Evolutionary conservation across 2,113 vertebrate species (phyloP), one percentile per base, ranked within the genome.

Genomic region (Pica pica): DNA sequence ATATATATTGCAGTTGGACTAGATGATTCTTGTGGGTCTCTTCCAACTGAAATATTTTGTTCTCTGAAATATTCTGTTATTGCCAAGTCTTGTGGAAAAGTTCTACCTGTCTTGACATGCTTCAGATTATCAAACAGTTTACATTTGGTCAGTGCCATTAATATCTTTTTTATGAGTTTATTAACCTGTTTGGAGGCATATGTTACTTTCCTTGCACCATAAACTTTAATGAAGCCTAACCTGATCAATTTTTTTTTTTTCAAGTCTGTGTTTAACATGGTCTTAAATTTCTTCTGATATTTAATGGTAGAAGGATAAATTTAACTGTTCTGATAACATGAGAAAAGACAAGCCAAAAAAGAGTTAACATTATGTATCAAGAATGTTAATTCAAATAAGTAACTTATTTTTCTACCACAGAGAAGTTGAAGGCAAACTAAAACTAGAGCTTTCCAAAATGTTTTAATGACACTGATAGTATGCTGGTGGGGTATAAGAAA

Each of bases 401-500:
- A 41, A 28, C 23, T 68, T 91, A 6, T 33, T 90, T 93, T 83
- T 76, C 56, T 89, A 31, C 23, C 8, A 20, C 74, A 65, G 47
- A 35, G 18, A 89, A 87, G 21, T 47, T 87, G 63, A 91, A 74
- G 75, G 78, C 59, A 80, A 91, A 28, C 70, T 92, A 20, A 75
- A 93, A 89, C 42, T 53, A 80, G 85, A 86, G 88, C 64, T 49
- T 94, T 94, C 79, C 52, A 39, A 93, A 97, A 81, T 90, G 39
- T 86, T 94, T 88, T 92, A 97, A 93, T 95, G 79, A 75, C 53
- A 21, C 11, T 88, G 67, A 9, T 39, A 53, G 39, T 93, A 95
- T 95, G 74, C 70, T 96, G 70, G 77, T 97, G 65, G 49, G 44
- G 69, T 96, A 50, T 28, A 89, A 91, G 82, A 94, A 93, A 92